These are phyloP conservation scores for Xyrauchen texanus DNA, from an alignment of 2,113 vertebrate genomes.

Conservation along the genomic window DNA sequence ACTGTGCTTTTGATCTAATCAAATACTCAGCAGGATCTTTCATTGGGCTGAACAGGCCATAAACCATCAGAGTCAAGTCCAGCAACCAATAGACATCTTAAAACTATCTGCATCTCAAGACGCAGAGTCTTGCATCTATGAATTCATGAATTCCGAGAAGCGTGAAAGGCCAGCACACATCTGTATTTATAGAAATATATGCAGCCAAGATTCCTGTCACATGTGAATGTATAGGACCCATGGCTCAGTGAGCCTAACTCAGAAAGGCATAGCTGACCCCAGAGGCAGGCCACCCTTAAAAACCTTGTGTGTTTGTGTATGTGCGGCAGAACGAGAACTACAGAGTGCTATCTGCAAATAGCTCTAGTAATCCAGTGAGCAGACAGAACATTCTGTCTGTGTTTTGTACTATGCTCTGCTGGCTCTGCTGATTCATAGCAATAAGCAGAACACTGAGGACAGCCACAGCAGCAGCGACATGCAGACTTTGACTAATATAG, in stretches of 20 bases:
- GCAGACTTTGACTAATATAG: background rate
- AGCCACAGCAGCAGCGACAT: background rate
- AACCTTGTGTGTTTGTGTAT: constrained; percentile 25
- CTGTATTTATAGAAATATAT: constrained; percentile 6
- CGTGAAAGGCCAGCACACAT: background rate
- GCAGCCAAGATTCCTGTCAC: background rate
- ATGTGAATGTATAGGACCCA: constrained; percentile 13
- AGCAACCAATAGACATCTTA: background rate
- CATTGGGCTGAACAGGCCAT: background rate
- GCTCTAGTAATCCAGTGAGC: constrained; percentile 59
- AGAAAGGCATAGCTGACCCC: constrained; percentile 57
- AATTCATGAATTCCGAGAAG: background rate
- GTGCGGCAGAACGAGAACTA: constrained; percentile 29
- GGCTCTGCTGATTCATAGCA: constrained; percentile 44
- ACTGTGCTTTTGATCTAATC: constrained; percentile 1
- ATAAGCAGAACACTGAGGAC: constrained; percentile 26
- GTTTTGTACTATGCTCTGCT: constrained; percentile 39
- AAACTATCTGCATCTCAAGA: background rate
- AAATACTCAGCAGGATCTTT: background rate
- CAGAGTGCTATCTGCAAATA: constrained; percentile 57
- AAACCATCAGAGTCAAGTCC: background rate
- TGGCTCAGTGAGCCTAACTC: constrained; percentile 37
- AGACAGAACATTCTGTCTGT: constrained; percentile 61
- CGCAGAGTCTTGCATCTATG: background rate
- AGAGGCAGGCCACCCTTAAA: constrained; percentile 48